phyloP scores from a whole-genome alignment of 2,113 vertebrate genomes.

The Anoura caudifer region DNA sequence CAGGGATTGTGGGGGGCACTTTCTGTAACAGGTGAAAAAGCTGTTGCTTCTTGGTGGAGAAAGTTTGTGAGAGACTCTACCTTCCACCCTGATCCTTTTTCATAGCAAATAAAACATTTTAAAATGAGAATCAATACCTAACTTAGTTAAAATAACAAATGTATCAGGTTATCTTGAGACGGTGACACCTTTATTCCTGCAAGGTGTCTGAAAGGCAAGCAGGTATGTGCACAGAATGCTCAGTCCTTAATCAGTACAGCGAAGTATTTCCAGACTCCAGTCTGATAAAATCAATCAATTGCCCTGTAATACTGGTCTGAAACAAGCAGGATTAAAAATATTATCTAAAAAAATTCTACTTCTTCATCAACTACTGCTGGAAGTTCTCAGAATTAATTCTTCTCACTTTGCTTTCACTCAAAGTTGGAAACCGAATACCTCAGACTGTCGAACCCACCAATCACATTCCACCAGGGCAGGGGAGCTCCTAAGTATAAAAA shows the following conservation, averaged over 20 bases:
- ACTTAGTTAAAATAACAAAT: conserved; percentile 63
- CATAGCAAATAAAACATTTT: conserved; percentile 27
- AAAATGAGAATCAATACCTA: conserved; percentile 47
- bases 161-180: conserved; percentile 4
- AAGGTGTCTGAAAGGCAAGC: conserved; percentile 18
- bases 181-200: neutral
- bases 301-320: conserved; percentile 24
- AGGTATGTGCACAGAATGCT: conserved; percentile 13
- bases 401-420: neutral
- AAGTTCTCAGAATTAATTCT: conserved; percentile 50
- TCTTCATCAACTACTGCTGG: conserved; percentile 40
- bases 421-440: neutral
- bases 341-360: conserved; percentile 38
- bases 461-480: neutral
- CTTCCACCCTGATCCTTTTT: neutral
- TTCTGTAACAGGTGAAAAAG: neutral
- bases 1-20: neutral
- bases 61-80: neutral
- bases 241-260: conserved; percentile 55
- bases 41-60: neutral
- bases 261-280: conserved; percentile 25
- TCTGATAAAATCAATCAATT: conserved; percentile 60
- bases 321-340: conserved; percentile 60
- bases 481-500: neutral
- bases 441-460: conserved; percentile 29